Base-by-base conservation (phyloP, 1,140 invertebrate genomes). In the Goniozus legneri region DNA sequence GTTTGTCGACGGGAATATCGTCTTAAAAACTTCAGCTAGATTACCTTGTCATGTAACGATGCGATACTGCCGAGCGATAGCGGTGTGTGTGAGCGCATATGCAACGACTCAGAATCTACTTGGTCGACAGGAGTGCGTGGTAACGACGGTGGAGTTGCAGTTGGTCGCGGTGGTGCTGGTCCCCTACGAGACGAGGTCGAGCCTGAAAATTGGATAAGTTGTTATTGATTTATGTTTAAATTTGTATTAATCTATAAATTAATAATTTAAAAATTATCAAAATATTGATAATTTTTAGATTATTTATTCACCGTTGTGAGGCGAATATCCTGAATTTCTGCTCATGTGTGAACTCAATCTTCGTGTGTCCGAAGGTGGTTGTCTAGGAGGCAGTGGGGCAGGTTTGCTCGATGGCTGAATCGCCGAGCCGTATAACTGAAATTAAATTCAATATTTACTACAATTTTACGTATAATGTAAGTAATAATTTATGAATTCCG, bases 41-140 rank as follows among this genome's bases (percentile, higher is more conserved):
- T 51, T 56, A 84, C 81, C 64, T 85, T 84, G 55, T 88, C 85
- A 62, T 87, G 85, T 49, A 87, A 71, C 7, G 84, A 87, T 61
- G 83, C 83, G 76, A 86, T 86, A 64, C 84, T 87, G 60, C 84
- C 84, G 27, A 85, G 76, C 51, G 82, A 84, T 38, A 84, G 75
- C 14, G 84, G 84, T 2, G 82, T 82, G 42, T 82, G 80, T 32
- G 80, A 82, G 49, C 80, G 71, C 65, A 82, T 77, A 62, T 82
- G 72, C 22, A 80, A 55, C 40, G 73, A 75, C 52, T 76, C 73
- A 7, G 72, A 70, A 62, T 76, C 72, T 20, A 73, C 67, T 62
- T 75, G 73, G 49, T 75, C 74, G 1, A 76, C 75, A 31, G 78
- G 78, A 42, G 78, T 78, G 20, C 78, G 69, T 32, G 77, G 78